phyloP scores from a whole-genome alignment of 2,113 vertebrate genomes.

The Lanius collurio region DNA sequence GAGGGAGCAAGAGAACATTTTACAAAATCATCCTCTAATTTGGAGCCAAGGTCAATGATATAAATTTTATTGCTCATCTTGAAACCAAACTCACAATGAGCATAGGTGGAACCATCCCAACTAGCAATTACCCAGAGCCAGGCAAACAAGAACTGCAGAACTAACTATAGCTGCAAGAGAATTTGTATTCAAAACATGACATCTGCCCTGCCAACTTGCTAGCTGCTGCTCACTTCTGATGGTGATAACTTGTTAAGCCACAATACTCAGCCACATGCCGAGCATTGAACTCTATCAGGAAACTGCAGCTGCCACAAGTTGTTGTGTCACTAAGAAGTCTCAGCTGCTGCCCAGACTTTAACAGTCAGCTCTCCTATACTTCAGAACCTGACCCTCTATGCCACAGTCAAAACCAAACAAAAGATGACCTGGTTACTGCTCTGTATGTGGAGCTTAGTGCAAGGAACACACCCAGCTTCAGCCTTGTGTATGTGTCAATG shows the following conservation, averaged over 20 bases:
- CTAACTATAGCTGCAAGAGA: not conserved
- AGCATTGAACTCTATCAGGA: not conserved
- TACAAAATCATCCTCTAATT: conserved; percentile 31
- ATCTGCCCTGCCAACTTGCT: not conserved
- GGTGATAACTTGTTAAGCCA: conserved; percentile 56
- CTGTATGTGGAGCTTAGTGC: not conserved
- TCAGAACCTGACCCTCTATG: not conserved
- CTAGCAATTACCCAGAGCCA: conserved; percentile 42
- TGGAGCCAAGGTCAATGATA: conserved; percentile 39
- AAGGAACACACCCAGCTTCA: not conserved
- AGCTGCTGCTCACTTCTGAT: not conserved
- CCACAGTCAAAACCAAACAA: not conserved
- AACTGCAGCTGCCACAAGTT: not conserved
- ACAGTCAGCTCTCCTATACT: not conserved
- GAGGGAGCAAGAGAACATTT: not conserved
- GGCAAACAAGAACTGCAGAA: conserved; percentile 9
- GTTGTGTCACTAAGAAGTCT: not conserved
- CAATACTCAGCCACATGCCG: not conserved
- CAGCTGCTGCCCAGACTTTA: not conserved
- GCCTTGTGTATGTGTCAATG: not conserved
- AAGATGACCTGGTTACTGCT: not conserved
- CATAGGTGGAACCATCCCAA: conserved; percentile 43
- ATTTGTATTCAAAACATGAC: not conserved
- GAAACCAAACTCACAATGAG: conserved; percentile 19
- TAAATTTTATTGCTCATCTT: conserved; percentile 14